Conservation (phyloP, 2,113 vertebrate genomes). For the Aplodontia rufa region DNA sequence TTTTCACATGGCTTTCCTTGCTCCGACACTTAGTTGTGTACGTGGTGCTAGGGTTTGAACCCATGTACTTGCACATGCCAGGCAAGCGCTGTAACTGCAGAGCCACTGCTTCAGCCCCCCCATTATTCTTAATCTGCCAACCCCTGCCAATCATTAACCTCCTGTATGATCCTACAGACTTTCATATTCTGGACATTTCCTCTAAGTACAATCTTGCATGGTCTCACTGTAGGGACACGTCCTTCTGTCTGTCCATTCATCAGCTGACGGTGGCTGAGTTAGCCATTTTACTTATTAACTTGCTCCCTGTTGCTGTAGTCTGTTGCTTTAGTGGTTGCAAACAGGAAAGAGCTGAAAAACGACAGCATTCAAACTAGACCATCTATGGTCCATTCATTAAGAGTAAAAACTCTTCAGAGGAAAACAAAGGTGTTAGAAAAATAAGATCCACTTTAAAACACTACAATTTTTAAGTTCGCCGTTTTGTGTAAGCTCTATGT, state of each 20-base stretch:
- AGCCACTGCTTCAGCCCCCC: too few species aligned
- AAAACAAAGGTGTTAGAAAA: not conserved
- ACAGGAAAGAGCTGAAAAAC: not conserved
- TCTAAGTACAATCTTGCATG: accelerated
- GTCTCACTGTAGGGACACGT: not conserved
- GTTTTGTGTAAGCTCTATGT: not conserved
- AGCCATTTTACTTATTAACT: not conserved
- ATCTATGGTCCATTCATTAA: not conserved
- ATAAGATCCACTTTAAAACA: not conserved
- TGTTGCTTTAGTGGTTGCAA: not conserved
- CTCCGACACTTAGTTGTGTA: too few species aligned
- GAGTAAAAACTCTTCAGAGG: not conserved
- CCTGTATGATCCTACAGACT: not conserved
- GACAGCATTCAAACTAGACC: not conserved
- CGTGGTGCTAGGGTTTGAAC: too few species aligned
- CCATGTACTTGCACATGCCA: too few species aligned
- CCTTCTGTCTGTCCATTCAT: not conserved
- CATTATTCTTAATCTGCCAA: not conserved
- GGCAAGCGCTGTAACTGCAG: too few species aligned
- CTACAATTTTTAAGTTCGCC: not conserved
- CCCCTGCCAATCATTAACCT: not conserved
- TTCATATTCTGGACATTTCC: not conserved
- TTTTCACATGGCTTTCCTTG: too few species aligned
- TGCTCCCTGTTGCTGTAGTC: not conserved
- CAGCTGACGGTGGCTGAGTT: not conserved